phyloP scores from a whole-genome alignment of 2,113 vertebrate species.

The Carassius auratus region DNA sequence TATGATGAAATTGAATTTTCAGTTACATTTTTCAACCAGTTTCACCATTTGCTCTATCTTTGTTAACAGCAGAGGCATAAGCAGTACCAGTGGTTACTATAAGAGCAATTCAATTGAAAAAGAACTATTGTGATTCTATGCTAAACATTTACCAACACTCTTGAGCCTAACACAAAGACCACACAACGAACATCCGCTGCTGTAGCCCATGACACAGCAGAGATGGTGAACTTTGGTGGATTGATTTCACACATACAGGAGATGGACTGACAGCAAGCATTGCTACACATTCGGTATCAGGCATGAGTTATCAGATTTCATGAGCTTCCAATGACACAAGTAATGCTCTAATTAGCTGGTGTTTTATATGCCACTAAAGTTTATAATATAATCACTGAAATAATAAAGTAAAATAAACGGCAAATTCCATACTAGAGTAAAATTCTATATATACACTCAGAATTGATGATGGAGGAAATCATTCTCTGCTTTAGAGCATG shows the following conservation, averaged over 20 bases:
- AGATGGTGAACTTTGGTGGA: background rate
- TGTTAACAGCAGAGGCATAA: background rate
- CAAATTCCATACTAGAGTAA: background rate
- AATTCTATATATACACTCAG: conserved; percentile 2
- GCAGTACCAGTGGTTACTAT: background rate
- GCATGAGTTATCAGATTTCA: background rate
- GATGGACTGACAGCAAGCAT: background rate
- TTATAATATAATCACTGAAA: background rate
- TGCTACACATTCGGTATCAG: background rate
- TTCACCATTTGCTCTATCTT: too few relatives aligned
- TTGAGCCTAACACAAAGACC: background rate
- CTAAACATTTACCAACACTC: background rate
- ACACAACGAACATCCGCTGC: background rate
- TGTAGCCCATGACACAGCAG: background rate
- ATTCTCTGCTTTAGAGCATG: background rate
- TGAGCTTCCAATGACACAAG: background rate
- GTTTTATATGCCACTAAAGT: background rate
- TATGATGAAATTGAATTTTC: background rate
- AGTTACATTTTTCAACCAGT: background rate
- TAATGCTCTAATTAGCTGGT: background rate
- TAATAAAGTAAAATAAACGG: background rate
- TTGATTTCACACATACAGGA: background rate
- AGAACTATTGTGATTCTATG: background rate
- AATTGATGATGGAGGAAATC: background rate
- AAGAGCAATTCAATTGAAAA: background rate